These are phyloP conservation scores for Butorides virescens DNA, from an alignment of 2,113 vertebrate species.

Conservation along the genomic window DNA sequence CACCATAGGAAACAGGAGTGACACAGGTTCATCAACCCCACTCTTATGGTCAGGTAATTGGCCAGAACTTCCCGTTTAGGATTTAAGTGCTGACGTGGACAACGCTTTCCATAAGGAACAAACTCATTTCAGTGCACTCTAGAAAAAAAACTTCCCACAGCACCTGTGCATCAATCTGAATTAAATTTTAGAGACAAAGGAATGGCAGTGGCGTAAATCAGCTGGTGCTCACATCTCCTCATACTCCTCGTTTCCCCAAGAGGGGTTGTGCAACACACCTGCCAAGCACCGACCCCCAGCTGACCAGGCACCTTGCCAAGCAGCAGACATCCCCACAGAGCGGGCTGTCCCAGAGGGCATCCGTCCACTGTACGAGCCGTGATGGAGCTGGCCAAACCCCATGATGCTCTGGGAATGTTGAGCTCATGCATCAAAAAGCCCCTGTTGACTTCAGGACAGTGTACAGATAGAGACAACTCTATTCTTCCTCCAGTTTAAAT, in stretches of 20 bases:
- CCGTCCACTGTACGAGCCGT: fast-evolving
- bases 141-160: background rate
- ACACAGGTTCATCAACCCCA: fast-evolving
- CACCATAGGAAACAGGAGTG: too few species aligned
- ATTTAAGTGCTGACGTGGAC: background rate
- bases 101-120: fast-evolving
- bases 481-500: background rate
- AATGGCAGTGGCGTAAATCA: fast-evolving
- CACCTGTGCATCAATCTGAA: background rate
- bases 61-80: background rate
- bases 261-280: background rate
- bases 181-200: background rate
- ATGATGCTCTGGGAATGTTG: background rate
- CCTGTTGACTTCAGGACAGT: fast-evolving
- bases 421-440: background rate
- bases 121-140: background rate
- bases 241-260: background rate
- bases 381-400: background rate
- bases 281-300: fast-evolving
- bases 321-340: fast-evolving
- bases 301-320: background rate
- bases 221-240: background rate
- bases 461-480: background rate
- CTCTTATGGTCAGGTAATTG: too few species aligned
- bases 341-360: background rate